phyloP scores from a whole-genome alignment of 2,797 vertebrate genomes.

The Pantherophis alleghaniensis region DNA sequence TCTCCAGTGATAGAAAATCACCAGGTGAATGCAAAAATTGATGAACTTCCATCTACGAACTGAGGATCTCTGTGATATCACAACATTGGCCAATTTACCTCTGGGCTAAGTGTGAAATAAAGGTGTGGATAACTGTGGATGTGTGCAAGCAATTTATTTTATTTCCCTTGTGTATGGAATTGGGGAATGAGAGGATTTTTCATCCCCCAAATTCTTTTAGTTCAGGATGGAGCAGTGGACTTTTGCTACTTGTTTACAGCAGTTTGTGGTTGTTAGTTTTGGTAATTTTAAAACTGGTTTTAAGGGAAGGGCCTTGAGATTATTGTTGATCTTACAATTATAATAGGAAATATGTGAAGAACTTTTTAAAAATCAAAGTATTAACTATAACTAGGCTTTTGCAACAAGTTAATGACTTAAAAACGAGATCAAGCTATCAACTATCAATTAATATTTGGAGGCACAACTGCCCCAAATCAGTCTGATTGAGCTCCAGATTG shows the following conservation, averaged over 20 bases:
- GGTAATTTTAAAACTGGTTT: neutral
- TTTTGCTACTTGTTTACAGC: neutral
- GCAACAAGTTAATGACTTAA: neutral
- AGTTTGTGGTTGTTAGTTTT: neutral
- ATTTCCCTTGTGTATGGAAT: neutral
- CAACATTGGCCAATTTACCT: neutral
- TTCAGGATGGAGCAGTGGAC: neutral
- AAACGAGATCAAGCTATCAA: neutral
- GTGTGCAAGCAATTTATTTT: neutral
- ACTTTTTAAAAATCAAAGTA: neutral
- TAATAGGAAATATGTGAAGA: neutral
- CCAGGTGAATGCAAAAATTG: neutral
- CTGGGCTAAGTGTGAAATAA: neutral
- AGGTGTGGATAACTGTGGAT: neutral
- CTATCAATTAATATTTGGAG: neutral
- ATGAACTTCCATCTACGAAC: neutral
- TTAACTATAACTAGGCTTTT: neutral
- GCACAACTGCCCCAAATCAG: neutral
- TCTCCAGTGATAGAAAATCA: neutral
- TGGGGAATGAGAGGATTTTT: neutral
- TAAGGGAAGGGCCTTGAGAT: neutral
- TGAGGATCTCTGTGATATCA: neutral
- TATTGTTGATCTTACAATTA: neutral
- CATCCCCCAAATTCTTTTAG: neutral
- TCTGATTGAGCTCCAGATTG: neutral